Evolutionary conservation across 1,140 invertebrate genomes (phyloP).

Genomic region (Penaeus vannamei): DNA sequence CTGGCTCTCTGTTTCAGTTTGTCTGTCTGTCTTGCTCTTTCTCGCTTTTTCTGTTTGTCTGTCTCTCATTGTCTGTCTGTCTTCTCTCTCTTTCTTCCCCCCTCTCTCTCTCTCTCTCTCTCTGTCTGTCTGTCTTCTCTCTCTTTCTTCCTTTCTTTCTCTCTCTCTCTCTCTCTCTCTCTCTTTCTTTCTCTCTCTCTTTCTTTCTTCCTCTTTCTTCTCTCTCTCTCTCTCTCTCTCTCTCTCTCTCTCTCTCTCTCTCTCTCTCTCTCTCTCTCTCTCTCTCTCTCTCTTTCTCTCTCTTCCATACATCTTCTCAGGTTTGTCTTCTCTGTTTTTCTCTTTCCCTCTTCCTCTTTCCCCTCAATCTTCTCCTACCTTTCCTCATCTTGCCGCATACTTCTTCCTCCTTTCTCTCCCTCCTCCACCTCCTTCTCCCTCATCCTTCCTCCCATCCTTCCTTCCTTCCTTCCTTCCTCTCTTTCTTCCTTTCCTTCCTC

Average conservation of each 20-base stretch:
- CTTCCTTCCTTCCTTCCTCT: background rate
- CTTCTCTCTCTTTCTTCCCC: conserved; percentile 14
- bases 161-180: conserved; percentile 23
- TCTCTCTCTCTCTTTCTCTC: conserved; percentile 9
- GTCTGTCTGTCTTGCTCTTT: background rate
- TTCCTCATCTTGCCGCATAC: background rate
- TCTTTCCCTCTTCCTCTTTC: background rate
- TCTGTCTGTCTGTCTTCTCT: background rate
- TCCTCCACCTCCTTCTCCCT: background rate
- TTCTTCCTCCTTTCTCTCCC: background rate
- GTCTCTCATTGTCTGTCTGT: background rate
- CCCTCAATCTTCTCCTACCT: background rate
- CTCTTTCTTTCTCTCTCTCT: background rate
- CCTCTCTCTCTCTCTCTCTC: background rate
- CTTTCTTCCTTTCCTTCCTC: background rate
- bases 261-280: background rate
- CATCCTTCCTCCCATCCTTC: background rate
- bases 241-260: background rate
- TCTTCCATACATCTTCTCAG: conserved; percentile 1
- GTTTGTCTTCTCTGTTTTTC: background rate
- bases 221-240: conserved; percentile 26
- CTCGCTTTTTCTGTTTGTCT: no score
- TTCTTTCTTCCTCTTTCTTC: background rate
- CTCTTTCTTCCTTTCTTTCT: conserved; percentile 2
- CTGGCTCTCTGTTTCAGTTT: background rate